A percentile compares a stretch with the other conserved stretches of the same genome.
Evolutionary conservation across 1,140 invertebrate species (phyloP).

Genomic region (Diorhabda carinulata): DNA sequence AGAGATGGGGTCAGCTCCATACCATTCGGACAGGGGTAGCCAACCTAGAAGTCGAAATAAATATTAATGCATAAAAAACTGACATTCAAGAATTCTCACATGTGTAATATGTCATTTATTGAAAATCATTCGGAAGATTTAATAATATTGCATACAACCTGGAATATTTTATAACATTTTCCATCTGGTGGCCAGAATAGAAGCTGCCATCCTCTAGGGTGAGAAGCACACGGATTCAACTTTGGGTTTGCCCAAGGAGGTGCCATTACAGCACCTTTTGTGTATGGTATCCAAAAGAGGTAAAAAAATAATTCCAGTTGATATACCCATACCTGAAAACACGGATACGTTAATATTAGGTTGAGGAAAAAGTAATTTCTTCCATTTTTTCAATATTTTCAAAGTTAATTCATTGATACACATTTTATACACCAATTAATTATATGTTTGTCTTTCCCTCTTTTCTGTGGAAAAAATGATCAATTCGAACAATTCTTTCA

Average conservation of each 20-base stretch:
- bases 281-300: neutral
- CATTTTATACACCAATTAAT: too few species aligned
- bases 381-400: too few species aligned
- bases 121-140: too few species aligned
- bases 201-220: conserved; percentile 76
- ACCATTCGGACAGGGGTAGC: conserved; percentile 74
- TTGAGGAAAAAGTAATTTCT: too few species aligned
- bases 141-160: conserved; percentile 47
- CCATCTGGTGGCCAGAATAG: conserved; percentile 77
- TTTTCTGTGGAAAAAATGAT: too few species aligned
- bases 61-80: too few species aligned
- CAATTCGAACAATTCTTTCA: too few species aligned
- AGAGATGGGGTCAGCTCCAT: conserved; percentile 70
- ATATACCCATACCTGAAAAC: conserved; percentile 12
- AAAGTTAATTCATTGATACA: too few species aligned
- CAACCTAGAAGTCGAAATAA: conserved; percentile 51
- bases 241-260: conserved; percentile 79
- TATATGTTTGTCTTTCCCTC: too few species aligned
- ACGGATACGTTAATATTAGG: too few species aligned
- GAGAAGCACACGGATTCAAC: conserved; percentile 73
- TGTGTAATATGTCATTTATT: too few species aligned
- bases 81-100: too few species aligned
- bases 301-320: neutral
- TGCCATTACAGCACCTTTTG: conserved; percentile 62
- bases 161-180: conserved; percentile 81